Base-by-base conservation (phyloP, 2,888 invertebrate species). In the Lamellibrachia columna region DNA sequence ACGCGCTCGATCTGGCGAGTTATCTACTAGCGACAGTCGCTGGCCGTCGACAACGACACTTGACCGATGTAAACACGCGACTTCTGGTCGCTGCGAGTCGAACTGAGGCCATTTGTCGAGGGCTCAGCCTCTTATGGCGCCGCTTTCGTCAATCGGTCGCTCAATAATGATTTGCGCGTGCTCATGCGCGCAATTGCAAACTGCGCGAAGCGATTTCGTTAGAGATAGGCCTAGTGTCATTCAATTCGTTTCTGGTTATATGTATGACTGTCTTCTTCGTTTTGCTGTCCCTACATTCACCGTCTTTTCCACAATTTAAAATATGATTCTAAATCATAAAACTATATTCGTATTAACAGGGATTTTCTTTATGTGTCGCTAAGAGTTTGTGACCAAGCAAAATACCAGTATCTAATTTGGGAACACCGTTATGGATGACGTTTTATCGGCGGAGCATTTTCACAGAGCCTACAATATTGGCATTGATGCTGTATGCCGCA, bases 51-150 rank as follows among this genome's bases (percentile, higher is more conserved):
- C 75, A 75, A 22, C 11, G 75, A 75, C 75, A 6, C 75, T 6
- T n/a, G 75, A n/a, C 75, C n/a, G 75, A 75, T 75, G 75, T 75
- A 75, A 75, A 75, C 75, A 75, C 75, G n/a, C 75, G 22, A 75
- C 75, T 75, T 22, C 22, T 22, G 15, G 75, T 75, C 75, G n/a
- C 75, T n/a, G 75, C 75, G 75, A 75, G 75, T 75, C 75, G 75
- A 75, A 75, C 75, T 75, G n/a, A 15, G 22, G 11, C 75, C 75
- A 75, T 75, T 75, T 75, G 75, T 75, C 22, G 22, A 22, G 15
- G 75, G 15, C 15, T 22, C 75, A 15, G 75, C 75, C 58, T 75
- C 75, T 75, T 75, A 75, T 75, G 15, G 75, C 6, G 11, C 75
- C 22, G 22, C 75, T n/a, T 22, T 22, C 22, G 75, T n/a, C 22